Percentiles rank a stretch among this genome's conserved stretches.
These are phyloP conservation scores for Sebastes steindachneri DNA, from an alignment of 2,797 vertebrate genomes.

Conservation along the genomic window DNA sequence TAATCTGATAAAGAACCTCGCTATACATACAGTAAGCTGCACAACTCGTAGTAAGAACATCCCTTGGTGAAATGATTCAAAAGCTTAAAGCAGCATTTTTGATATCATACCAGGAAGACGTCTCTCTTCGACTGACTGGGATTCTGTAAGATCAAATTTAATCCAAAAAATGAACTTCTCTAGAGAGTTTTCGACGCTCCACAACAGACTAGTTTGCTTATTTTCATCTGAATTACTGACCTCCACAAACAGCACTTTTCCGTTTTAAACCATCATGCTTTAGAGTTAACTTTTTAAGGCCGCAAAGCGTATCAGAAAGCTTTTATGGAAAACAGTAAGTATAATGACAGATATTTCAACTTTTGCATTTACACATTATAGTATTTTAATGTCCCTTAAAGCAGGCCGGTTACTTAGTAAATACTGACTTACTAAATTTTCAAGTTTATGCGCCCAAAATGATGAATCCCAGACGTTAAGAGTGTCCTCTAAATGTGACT, in stretches of 20 bases:
- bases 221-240: neutral
- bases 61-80: neutral
- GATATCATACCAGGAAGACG: neutral
- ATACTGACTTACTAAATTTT: conserved; percentile 17
- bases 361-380: conserved; percentile 6
- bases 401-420: neutral
- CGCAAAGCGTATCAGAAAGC: neutral
- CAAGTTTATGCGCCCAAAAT: neutral
- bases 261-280: neutral
- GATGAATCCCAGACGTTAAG: conserved; percentile 2
- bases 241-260: neutral
- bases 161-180: neutral
- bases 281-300: neutral
- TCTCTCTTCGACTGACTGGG: neutral
- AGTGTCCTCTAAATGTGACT: conserved; percentile 19
- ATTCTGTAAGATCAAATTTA: neutral
- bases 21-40: neutral
- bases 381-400: conserved; percentile 21
- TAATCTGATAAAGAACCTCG: neutral
- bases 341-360: conserved; percentile 19
- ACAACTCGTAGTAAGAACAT: neutral
- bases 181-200: neutral
- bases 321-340: conserved; percentile 4
- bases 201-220: neutral
- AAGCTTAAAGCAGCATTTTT: neutral